These are phyloP conservation scores for Brevimyrus niger DNA, from an alignment of 2,113 vertebrate species.

Conservation along the genomic window DNA sequence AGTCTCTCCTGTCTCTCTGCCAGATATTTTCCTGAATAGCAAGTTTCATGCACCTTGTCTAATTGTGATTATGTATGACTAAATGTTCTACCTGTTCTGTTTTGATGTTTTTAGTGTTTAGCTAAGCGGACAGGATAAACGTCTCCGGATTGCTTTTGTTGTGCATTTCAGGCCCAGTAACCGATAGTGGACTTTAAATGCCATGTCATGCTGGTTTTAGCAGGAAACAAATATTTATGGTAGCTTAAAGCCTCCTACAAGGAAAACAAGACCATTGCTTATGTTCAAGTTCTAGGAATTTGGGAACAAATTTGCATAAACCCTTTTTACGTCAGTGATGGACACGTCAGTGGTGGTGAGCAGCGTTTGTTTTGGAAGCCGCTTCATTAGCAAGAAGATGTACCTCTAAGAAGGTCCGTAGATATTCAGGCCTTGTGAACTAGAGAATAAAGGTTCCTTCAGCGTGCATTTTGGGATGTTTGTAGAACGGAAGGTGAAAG, in stretches of 20 bases:
- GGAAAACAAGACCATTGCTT: conserved; percentile 64
- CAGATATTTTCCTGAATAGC: neutral
- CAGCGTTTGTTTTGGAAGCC: conserved; percentile 48
- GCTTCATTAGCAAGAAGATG: conserved; percentile 26
- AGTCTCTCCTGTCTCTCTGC: neutral
- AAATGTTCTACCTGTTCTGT: neutral
- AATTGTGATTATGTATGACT: neutral
- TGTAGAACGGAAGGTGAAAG: neutral
- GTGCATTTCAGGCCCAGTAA: conserved; percentile 49
- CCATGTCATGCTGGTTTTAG: conserved; percentile 64
- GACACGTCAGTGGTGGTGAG: conserved; percentile 42
- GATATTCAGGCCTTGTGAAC: neutral
- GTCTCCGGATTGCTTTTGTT: conserved; percentile 47
- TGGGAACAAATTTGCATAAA: conserved; percentile 32
- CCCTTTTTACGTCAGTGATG: conserved; percentile 15
- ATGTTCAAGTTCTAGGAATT: conserved; percentile 52
- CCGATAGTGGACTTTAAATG: conserved; percentile 61
- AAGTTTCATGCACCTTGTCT: neutral
- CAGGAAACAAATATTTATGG: conserved; percentile 68
- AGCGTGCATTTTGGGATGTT: neutral
- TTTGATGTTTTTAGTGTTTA: neutral
- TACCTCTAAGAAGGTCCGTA: neutral
- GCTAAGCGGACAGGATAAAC: conserved; percentile 35
- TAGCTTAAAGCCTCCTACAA: conserved; percentile 59
- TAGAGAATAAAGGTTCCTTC: neutral